Conservation (phyloP, 30 jellyfish, hydroid and myxozoan genomes). For the Chironex yamaguchii region DNA sequence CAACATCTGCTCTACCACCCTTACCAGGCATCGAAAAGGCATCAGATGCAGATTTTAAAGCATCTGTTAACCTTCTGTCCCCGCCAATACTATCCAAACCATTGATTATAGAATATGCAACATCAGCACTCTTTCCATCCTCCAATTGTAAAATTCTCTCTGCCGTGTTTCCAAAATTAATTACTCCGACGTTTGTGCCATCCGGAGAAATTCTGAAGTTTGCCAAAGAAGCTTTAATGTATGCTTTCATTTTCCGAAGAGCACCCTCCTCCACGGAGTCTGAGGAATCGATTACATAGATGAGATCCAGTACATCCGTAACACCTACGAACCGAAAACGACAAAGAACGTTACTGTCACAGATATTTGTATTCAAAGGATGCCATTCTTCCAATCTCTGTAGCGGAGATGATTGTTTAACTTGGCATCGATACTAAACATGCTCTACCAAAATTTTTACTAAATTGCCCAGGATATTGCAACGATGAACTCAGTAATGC, state of each 20-base stretch:
- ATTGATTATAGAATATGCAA: not conserved
- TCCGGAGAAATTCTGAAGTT: slow-evolving; percentile 48
- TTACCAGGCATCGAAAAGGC: slow-evolving; percentile 33
- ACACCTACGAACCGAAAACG: not conserved
- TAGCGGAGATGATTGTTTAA: too few species aligned
- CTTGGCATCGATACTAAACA: too few species aligned
- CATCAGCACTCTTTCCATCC: slow-evolving; percentile 40
- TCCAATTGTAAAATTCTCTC: slow-evolving; percentile 9
- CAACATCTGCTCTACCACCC: slow-evolving; percentile 23
- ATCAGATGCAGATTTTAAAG: slow-evolving; percentile 35
- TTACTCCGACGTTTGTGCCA: slow-evolving; percentile 68
- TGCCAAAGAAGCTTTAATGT: slow-evolving; percentile 42
- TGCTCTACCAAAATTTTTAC: too few species aligned
- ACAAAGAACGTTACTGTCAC: too few species aligned
- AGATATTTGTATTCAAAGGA: too few species aligned
- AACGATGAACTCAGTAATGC: too few species aligned
- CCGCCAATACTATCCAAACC: slow-evolving; percentile 72
- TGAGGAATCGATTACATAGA: slow-evolving; percentile 80
- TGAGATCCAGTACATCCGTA: not conserved
- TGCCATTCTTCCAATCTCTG: too few species aligned
- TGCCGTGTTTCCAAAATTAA: slow-evolving; percentile 59
- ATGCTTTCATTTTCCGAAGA: slow-evolving; percentile 58
- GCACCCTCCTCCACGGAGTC: slow-evolving; percentile 47
- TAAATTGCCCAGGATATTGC: too few species aligned
- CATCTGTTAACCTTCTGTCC: slow-evolving; percentile 66